Conservation (phyloP, 2,113 vertebrate species). For the Crotalus viridis region DNA sequence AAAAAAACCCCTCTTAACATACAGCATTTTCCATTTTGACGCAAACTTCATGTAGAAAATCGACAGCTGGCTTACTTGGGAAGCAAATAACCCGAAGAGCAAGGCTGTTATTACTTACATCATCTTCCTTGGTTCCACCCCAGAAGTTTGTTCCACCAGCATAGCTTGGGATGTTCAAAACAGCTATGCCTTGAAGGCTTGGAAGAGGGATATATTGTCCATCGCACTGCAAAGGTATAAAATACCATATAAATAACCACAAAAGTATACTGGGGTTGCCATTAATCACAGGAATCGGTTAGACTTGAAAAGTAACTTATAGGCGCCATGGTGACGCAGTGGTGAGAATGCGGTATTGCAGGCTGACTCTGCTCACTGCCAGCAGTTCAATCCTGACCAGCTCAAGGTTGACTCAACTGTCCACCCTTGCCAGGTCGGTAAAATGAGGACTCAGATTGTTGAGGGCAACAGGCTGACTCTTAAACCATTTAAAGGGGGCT, state of each 20-base stretch:
- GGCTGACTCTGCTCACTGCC: too few relatives aligned
- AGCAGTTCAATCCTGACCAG: too few relatives aligned
- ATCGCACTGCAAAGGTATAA: constrained; percentile 84
- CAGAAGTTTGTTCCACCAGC: constrained; percentile 98
- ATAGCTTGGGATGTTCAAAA: constrained; percentile 96
- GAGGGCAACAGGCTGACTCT: too few relatives aligned
- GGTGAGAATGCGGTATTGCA: background rate
- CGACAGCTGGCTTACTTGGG: background rate
- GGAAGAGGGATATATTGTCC: constrained; percentile 97
- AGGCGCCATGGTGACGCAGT: background rate
- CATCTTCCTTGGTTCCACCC: constrained; percentile 98
- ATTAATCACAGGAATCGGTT: background rate
- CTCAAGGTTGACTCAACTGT: too few relatives aligned
- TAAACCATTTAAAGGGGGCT: too few relatives aligned
- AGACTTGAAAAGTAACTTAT: background rate
- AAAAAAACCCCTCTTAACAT: background rate
- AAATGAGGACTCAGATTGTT: too few relatives aligned
- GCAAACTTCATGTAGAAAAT: background rate
- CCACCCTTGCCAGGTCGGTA: too few relatives aligned
- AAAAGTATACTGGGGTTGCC: background rate
- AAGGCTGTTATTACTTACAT: constrained; percentile 78
- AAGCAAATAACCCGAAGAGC: background rate
- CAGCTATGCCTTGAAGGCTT: constrained; percentile 96
- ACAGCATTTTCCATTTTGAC: background rate
- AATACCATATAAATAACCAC: constrained; percentile 3